phyloP scores from a whole-genome alignment of 1,140 invertebrate genomes.

The Drosophila jambulina region DNA sequence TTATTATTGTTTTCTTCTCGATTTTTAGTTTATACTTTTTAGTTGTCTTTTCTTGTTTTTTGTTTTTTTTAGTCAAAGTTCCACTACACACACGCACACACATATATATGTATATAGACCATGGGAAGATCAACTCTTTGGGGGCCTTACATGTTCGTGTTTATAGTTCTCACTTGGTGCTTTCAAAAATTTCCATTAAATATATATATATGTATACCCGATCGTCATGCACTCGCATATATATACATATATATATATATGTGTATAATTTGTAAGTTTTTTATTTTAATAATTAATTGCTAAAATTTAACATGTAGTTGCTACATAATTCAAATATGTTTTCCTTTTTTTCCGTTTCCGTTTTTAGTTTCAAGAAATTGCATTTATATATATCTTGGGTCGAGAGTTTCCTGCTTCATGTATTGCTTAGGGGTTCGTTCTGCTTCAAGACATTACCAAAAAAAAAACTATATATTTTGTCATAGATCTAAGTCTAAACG shows the following conservation, averaged over 20 bases:
- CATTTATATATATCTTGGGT: constrained; percentile 45
- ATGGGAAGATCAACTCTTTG: constrained; percentile 19
- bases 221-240: constrained; percentile 10
- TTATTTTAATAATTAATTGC: constrained; percentile 63
- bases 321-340: constrained; percentile 80
- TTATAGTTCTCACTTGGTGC: constrained; percentile 59
- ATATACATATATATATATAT: constrained; percentile 27
- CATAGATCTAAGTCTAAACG: constrained; percentile 19
- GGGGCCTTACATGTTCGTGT: constrained; percentile 22
- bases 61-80: constrained; percentile 21
- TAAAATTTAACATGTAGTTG: constrained; percentile 81
- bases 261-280: constrained; percentile 33
- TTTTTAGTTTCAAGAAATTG: constrained; percentile 29
- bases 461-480: constrained; percentile 15
- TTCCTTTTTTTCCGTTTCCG: constrained; percentile 14
- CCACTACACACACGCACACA: constrained; percentile 22
- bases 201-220: constrained; percentile 34
- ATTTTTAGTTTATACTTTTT: constrained; percentile 5
- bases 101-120: constrained; percentile 1
- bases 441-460: constrained; percentile 13
- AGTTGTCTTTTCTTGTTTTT: not conserved
- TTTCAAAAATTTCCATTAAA: constrained; percentile 50
- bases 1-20: constrained; percentile 51
- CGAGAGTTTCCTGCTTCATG: constrained; percentile 29
- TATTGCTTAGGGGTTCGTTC: constrained; percentile 45